phyloP scores from a whole-genome alignment of 2,797 vertebrate species.

The Esox masquinongy region DNA sequence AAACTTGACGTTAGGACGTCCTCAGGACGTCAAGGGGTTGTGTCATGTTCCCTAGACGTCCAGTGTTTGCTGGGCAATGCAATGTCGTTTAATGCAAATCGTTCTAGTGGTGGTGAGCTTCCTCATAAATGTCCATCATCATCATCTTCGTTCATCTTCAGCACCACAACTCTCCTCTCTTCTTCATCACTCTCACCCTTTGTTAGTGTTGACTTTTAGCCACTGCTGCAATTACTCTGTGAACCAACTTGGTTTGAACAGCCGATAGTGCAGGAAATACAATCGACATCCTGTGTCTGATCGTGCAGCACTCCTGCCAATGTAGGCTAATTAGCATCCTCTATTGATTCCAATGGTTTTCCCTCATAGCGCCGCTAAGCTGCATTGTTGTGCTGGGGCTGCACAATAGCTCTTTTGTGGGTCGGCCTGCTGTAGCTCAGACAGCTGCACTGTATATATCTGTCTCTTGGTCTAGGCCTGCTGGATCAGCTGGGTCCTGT shows the following conservation, averaged over 20 bases:
- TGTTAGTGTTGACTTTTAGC: slow-evolving; percentile 22
- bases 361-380: slow-evolving; percentile 66
- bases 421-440: slow-evolving; percentile 54
- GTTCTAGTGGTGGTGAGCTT: background rate
- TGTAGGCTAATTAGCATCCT: slow-evolving; percentile 79
- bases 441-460: slow-evolving; percentile 63
- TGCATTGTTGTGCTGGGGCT: slow-evolving; percentile 70
- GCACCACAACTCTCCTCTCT: slow-evolving; percentile 22
- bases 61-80: background rate
- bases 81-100: background rate
- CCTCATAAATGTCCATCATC: background rate
- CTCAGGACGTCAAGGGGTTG: no score
- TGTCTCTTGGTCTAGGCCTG: background rate
- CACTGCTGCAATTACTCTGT: slow-evolving; percentile 63
- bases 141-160: background rate
- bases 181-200: slow-evolving; percentile 28
- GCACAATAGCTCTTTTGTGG: slow-evolving; percentile 69
- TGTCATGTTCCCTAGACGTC: no score
- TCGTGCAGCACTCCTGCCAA: slow-evolving; percentile 75
- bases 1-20: no score
- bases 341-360: slow-evolving; percentile 74
- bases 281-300: slow-evolving; percentile 78
- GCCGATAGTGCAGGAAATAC: slow-evolving; percentile 77
- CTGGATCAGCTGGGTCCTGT: background rate
- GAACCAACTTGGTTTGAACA: slow-evolving; percentile 63